Base-by-base conservation (phyloP, 2,113 vertebrate species). In the Cygnus buccinator region DNA sequence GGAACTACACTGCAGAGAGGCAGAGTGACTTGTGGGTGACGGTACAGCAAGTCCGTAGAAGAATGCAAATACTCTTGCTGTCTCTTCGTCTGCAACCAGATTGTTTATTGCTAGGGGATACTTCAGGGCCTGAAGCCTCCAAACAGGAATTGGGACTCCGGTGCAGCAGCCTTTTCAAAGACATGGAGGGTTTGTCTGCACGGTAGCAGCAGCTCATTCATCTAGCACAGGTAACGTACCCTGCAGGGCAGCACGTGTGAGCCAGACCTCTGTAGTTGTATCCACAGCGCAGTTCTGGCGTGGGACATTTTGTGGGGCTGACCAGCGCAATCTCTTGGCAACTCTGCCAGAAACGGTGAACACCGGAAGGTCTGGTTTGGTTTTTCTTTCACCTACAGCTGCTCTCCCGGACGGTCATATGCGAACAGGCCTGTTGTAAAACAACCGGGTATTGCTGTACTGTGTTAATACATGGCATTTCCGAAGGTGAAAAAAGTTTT, bases 1-100 rank as follows among this genome's bases (percentile, higher is more conserved):
- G 90, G 74, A 82, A 85, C n/a, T 3, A 8, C 39, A 9, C 26
- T 82, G 44, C 43, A 72, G 71, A 43, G 61, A 50, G 26, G 18
- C 70, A 9, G 31, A 33, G 2, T 57, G 88, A 20, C 57, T 80
- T 0, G 6, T 0, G 0, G 41, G 35, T 3, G 0, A 1, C 59
- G 44, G 57, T 37, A 35, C 23, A 55, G 65, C 72, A 52, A 73
- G 35, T 46, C 35, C 3, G 1, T 10, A 31, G 59, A 39, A 83
- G 23, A 79, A 16, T 35, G n/a, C 37, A 57, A 43, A 59, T 75
- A 17, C 17, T 8, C 21, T 68, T 44, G 35, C 11, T 57, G 35
- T 33, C 1, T 0, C 17, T 57, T 89, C 2, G 0, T 52, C 43
- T 86, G 65, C 46, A 43, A 3, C 46, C 57, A 57, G n/a, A 13